Base-by-base conservation (phyloP, 2,888 invertebrate genomes). In the Lamellibrachia columna region DNA sequence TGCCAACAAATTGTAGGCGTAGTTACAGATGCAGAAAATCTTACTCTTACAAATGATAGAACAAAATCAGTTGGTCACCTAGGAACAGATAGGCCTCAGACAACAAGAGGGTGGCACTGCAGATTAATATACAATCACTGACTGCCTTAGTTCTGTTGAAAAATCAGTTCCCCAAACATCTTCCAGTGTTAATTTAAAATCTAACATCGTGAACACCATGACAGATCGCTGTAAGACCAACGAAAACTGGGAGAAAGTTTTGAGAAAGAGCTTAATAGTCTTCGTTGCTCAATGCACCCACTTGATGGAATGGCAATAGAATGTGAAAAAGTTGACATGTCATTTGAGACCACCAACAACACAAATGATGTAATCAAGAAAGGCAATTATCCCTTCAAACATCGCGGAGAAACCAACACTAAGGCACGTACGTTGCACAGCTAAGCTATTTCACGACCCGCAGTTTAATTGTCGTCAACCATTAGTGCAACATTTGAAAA, bases 11-110 rank as follows among this genome's bases (percentile, higher is more conserved):
- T 90, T 40, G 90, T n/a, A 52, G 90, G n/a, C 9, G 90, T 11
- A 52, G 40, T 90, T 11, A 40, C 8, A 8, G 9, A 90, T 28
- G n/a, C 11, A 90, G 52, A 40, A 40, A 90, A 90, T n/a, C 22
- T 22, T 52, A 4, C 8, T 22, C 8, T 9, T 8, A 90, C 3
- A 90, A n/a, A 90, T 90, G 90, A 90, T 90, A 28, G 90, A 11
- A 90, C 90, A 52, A 90, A 90, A 90, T n/a, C 11, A 28, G 90
- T 90, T 90, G 90, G 90, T 11, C 90, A 90, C 52, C 52, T 90
- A 40, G 90, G 52, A 90, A 90, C 90, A 22, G 90, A 2, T 22
- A 52, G 90, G 90, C 52, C 8, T 90, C 15, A 1, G 90, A 9
- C 90, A 15, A 7, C 90, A 90, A 28, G 11, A 28, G 11, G 90